Percentiles rank a stretch among this genome's conserved stretches.
Evolutionary conservation across 1,140 invertebrate genomes (phyloP).

Genomic region (Dolichoris vasculosae): DNA sequence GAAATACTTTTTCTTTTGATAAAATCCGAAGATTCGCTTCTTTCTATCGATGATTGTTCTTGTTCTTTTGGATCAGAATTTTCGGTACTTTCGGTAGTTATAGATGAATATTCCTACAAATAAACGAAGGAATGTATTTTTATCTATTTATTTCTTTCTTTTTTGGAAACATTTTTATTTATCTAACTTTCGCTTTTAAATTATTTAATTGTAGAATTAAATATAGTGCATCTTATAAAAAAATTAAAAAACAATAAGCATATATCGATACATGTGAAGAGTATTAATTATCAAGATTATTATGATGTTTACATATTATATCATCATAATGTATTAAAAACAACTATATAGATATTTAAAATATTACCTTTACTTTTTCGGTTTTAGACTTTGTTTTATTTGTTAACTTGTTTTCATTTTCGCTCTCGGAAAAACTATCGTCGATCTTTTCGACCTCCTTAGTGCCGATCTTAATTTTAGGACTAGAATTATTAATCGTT

Average conservation of each 20-base stretch:
- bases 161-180: background rate
- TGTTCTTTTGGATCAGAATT: background rate
- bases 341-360: too few species aligned
- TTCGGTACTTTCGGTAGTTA: background rate
- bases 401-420: background rate
- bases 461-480: constrained; percentile 61
- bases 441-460: background rate
- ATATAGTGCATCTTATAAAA: too few species aligned
- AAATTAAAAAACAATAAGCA: too few species aligned
- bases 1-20: background rate
- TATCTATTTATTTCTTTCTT: background rate
- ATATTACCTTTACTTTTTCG: constrained; percentile 23
- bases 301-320: too few species aligned
- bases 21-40: background rate
- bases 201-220: too few species aligned
- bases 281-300: too few species aligned
- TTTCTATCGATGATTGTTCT: background rate
- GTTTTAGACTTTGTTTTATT: background rate
- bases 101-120: constrained; percentile 1
- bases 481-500: constrained; percentile 60
- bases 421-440: constrained; percentile 4
- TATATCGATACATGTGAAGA: too few species aligned
- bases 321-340: too few species aligned
- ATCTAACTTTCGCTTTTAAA: background rate
- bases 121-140: background rate